phyloP scores from a whole-genome alignment of 2,888 invertebrate genomes.

The Drosophila anomalata region DNA sequence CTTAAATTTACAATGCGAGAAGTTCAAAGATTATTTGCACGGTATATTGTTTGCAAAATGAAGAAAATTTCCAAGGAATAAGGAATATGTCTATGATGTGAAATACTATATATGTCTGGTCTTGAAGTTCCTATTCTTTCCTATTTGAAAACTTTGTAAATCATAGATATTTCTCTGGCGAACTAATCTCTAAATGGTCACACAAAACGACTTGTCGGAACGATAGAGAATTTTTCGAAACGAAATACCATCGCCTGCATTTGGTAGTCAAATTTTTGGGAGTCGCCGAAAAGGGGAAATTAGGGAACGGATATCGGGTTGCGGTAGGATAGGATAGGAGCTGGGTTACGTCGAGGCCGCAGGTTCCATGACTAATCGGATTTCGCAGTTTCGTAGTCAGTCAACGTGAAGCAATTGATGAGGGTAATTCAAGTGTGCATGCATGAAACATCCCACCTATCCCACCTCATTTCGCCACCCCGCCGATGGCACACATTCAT shows the following conservation, averaged over 20 bases:
- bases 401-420: slow-evolving; percentile 77
- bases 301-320: background rate
- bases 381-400: slow-evolving; percentile 69
- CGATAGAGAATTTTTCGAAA: slow-evolving; percentile 24
- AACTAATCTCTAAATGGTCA: background rate
- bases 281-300: slow-evolving; percentile 14
- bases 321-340: background rate
- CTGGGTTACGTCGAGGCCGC: slow-evolving; percentile 11
- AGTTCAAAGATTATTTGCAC: background rate
- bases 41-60: background rate
- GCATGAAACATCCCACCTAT: slow-evolving; percentile 52
- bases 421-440: slow-evolving; percentile 72
- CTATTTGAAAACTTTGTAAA: background rate
- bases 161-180: background rate
- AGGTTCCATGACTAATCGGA: slow-evolving; percentile 70
- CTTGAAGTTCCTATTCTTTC: background rate
- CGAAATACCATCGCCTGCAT: slow-evolving; percentile 54
- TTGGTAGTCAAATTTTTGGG: slow-evolving; percentile 70
- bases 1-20: background rate
- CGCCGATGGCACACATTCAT: background rate
- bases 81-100: too few species aligned
- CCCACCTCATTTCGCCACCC: slow-evolving; percentile 2
- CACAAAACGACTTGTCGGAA: slow-evolving; percentile 1
- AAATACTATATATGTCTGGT: too few species aligned
- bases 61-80: background rate